Evolutionary conservation across 1,140 invertebrate species (phyloP).

Genomic region (Pentalonia nigronervosa): DNA sequence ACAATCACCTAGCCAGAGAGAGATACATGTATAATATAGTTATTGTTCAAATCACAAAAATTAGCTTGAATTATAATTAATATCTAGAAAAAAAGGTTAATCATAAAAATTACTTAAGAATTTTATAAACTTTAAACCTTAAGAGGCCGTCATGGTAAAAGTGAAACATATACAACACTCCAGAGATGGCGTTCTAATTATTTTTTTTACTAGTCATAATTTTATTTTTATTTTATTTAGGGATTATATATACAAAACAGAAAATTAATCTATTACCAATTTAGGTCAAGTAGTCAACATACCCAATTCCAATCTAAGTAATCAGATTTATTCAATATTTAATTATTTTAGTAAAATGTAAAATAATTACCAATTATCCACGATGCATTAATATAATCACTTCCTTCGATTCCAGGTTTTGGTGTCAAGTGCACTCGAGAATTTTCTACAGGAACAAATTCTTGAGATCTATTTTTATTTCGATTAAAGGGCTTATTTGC

Average conservation of each 20-base stretch:
- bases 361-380: conserved; percentile 81
- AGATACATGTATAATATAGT: neutral
- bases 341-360: neutral
- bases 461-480: conserved; percentile 85
- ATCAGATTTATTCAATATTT: neutral
- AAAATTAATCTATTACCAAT: neutral
- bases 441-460: conserved; percentile 89
- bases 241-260: neutral
- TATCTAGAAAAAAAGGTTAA: no score
- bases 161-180: neutral
- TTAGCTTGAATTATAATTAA: neutral
- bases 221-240: neutral
- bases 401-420: conserved; percentile 82
- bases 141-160: neutral
- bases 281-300: neutral
- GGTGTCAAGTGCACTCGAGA: conserved; percentile 88
- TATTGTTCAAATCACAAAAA: neutral
- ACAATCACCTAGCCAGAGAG: neutral
- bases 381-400: conserved; percentile 96
- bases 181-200: no score
- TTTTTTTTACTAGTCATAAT: neutral
- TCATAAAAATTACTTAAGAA: no score
- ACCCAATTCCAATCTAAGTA: neutral
- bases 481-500: conserved; percentile 76
- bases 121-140: neutral